Evolutionary conservation across 1,140 invertebrate genomes (phyloP), one percentile per base, ranked within the genome.

Genomic region (Anastrepha ludens): DNA sequence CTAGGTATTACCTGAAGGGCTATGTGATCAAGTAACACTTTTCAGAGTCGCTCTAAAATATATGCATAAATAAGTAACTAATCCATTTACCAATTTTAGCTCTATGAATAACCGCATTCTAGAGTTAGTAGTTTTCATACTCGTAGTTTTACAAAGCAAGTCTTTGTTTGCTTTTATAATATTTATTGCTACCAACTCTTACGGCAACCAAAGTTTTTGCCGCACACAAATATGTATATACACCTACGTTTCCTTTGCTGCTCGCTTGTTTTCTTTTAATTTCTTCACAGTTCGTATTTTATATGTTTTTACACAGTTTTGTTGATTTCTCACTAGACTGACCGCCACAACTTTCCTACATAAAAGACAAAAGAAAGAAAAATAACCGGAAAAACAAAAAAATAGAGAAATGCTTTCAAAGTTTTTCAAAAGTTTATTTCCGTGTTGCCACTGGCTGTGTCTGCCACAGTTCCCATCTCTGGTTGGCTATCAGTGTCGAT

Each of bases 311-410:
- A 5, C 13, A 17, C 70, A 59, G 60, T 85, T 85, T 85, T n/a
- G 5, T 55, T 41, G 44, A 13, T 60, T 29, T n/a, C 89, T 91
- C 91, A 91, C 88, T 20, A 7, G 11, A 7, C 70, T 74, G 17
- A 7, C 5, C 13, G 47, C 13, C 44, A 47, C 29, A 41, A 3
- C 9, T 3, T 29, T 9, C 2, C 20, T 41, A 67, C 13, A 8
- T 41, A 20, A 20, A 15, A 7, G 39, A 8, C 62, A 64, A 64
- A 62, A 64, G 7, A 20, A 20, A 29, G 1, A 29, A 29, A 29
- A 29, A 29, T 0, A 29, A 29, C 0, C 29, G 29, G 29, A 29
- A 29, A 29, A 29, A 29, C 29, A 29, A 29, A 29, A 29, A 29
- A 41, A 74, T 29, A 74, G 47, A 41, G 47, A 44, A 74, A 15